Evolutionary conservation across 1,140 invertebrate species (phyloP).

Genomic region (Drosophila busckii): DNA sequence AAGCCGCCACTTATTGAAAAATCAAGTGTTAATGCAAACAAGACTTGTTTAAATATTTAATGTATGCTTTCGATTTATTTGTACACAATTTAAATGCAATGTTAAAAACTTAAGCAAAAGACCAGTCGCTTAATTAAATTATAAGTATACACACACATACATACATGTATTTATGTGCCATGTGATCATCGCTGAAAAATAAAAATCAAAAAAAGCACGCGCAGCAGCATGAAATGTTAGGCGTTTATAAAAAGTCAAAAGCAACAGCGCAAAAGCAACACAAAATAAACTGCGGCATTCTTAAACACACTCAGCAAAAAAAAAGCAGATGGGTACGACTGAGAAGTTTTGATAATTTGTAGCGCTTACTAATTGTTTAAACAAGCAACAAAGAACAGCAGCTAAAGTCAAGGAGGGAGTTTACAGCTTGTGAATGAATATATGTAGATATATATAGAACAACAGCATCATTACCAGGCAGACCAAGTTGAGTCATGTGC

Average conservation of each 20-base stretch:
- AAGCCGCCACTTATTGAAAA: constrained; percentile 4
- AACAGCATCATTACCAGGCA: constrained; percentile 6
- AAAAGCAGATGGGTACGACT: constrained; percentile 11
- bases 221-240: constrained; percentile 62
- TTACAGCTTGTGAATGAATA: constrained; percentile 31
- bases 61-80: background rate
- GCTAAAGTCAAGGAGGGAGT: constrained; percentile 20
- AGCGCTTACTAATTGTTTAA: too few species aligned
- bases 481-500: constrained; percentile 20
- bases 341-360: too few species aligned
- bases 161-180: constrained; percentile 20
- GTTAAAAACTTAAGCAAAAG: constrained; percentile 43
- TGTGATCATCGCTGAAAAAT: constrained; percentile 74
- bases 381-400: constrained; percentile 3
- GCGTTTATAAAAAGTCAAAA: constrained; percentile 62
- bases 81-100: constrained; percentile 23
- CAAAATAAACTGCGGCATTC: background rate
- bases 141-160: constrained; percentile 19
- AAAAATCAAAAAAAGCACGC: constrained; percentile 32
- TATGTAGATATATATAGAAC: constrained; percentile 11
- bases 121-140: constrained; percentile 69
- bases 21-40: constrained; percentile 1
- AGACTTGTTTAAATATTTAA: constrained; percentile 15
- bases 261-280: constrained; percentile 19
- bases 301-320: too few species aligned